Percentiles rank a stretch among this genome's conserved stretches.
Evolutionary conservation across 2,113 vertebrate genomes (phyloP).

Genomic region (Nothoprocta perdicaria): DNA sequence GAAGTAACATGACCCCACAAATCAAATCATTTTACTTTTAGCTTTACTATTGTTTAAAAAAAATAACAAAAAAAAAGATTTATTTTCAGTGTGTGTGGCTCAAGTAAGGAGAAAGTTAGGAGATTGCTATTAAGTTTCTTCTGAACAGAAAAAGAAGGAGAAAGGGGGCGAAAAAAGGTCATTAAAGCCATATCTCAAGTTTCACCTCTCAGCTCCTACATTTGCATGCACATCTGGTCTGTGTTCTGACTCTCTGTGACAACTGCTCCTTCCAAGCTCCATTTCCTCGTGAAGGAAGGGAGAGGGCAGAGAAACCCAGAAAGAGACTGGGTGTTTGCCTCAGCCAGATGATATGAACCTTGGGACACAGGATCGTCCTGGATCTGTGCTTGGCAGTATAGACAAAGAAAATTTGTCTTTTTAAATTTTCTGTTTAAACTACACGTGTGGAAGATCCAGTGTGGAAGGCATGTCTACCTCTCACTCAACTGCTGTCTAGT

Average conservation of each 20-base stretch:
- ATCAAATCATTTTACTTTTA: neutral
- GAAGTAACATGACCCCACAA: neutral
- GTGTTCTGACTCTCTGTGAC: neutral
- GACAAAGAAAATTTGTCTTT: neutral
- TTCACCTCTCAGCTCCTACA: neutral
- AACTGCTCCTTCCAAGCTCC: neutral
- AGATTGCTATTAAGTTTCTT: neutral
- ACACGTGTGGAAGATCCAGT: neutral
- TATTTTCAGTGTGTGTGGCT: accelerated
- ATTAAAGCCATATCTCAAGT: accelerated
- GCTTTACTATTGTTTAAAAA: neutral
- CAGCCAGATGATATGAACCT: neutral
- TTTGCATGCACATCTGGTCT: accelerated
- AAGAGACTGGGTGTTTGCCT: neutral
- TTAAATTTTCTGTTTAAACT: neutral
- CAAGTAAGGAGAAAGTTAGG: neutral
- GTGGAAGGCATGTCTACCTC: neutral
- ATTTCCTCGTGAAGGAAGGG: neutral
- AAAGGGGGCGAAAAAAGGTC: neutral
- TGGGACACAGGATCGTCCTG: neutral
- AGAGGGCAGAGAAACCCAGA: neutral
- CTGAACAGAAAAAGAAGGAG: neutral
- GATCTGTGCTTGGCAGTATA: accelerated
- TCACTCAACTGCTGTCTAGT: neutral
- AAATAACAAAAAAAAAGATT: neutral